These are phyloP conservation scores for Alosa alosa DNA, from an alignment of 2,113 vertebrate species.

Conservation along the genomic window DNA sequence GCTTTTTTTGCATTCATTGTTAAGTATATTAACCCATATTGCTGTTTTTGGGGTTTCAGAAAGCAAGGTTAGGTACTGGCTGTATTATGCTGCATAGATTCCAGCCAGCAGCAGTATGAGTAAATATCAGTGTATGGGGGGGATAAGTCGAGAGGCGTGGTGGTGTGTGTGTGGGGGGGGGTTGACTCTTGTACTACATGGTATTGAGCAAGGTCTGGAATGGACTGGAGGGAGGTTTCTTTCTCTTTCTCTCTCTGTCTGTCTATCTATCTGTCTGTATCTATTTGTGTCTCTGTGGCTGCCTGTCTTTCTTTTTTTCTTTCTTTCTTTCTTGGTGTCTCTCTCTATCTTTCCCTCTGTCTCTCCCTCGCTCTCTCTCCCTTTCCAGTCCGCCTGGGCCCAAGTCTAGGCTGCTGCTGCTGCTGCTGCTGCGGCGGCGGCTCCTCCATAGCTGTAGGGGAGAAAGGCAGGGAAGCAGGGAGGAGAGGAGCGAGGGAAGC, in stretches of 20 bases:
- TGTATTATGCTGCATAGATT: too few relatives aligned
- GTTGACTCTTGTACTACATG: not conserved
- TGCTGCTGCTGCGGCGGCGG: conserved; percentile 22
- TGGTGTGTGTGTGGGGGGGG: conserved; percentile 22
- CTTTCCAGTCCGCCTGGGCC: conserved; percentile 63
- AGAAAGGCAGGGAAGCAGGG: conserved; percentile 51
- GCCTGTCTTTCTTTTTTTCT: not conserved
- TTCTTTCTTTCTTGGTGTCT: not conserved
- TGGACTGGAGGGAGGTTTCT: not conserved
- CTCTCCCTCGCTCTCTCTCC: conserved; percentile 3
- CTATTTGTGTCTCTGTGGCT: not conserved
- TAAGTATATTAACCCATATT: too few relatives aligned
- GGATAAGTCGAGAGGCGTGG: not conserved
- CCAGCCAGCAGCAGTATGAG: too few relatives aligned
- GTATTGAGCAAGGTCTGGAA: not conserved
- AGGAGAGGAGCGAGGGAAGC: not conserved
- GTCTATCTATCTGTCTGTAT: not conserved
- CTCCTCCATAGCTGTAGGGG: conserved; percentile 62
- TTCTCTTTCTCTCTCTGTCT: too few relatives aligned
- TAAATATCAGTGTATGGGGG: not conserved
- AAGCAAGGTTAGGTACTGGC: too few relatives aligned
- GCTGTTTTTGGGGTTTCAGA: too few relatives aligned
- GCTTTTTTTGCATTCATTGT: too few relatives aligned
- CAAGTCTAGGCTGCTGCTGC: conserved; percentile 28
- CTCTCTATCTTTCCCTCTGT: not conserved